phyloP scores from a whole-genome alignment of 2,113 vertebrate genomes.

The Zosterops borbonicus region DNA sequence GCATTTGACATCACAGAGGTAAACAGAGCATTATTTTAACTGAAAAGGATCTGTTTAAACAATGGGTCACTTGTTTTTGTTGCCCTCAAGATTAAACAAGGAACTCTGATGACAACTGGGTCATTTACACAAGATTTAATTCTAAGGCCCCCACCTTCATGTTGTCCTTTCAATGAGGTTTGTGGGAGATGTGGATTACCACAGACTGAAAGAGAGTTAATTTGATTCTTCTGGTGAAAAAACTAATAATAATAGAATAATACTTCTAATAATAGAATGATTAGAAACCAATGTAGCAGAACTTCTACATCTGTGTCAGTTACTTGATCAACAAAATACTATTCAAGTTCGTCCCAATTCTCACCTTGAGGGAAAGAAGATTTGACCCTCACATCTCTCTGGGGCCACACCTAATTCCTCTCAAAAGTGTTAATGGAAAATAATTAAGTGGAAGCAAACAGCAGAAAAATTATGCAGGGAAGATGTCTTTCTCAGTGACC shows the following conservation, averaged over 20 bases:
- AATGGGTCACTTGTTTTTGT: not conserved
- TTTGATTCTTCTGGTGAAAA: not conserved
- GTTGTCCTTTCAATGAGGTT: not conserved
- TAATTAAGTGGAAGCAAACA: not conserved
- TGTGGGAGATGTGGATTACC: not conserved
- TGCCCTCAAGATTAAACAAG: conserved; percentile 11
- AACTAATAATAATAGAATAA: not conserved
- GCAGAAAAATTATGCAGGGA: not conserved
- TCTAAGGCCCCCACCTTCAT: not conserved
- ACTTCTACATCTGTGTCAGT: not conserved
- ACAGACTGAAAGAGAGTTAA: not conserved
- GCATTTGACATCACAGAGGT: not conserved
- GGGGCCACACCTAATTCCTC: not conserved
- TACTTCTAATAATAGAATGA: not conserved
- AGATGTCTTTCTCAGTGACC: not conserved
- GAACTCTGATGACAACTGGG: not conserved
- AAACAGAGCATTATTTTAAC: not conserved
- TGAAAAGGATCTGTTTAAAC: conserved; percentile 17
- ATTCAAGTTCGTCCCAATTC: not conserved
- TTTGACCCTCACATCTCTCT: not conserved
- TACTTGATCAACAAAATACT: not conserved
- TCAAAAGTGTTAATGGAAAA: not conserved
- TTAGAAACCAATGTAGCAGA: not conserved
- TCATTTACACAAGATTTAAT: not conserved
- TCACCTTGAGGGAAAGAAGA: not conserved